phyloP scores from a whole-genome alignment of 2,888 invertebrate genomes.

The Oxycera nigricornis region DNA sequence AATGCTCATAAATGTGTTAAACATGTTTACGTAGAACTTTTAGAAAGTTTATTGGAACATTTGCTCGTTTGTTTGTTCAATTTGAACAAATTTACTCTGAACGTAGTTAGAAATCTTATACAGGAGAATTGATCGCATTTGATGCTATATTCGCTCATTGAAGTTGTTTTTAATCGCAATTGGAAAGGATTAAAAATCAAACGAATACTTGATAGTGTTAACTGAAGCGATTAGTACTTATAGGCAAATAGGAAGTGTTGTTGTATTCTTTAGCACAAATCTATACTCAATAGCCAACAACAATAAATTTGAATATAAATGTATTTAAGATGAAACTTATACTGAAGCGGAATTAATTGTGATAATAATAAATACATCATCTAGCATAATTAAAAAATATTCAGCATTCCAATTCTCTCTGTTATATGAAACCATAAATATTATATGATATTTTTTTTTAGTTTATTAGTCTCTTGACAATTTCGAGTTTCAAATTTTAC shows the following conservation, averaged over 20 bases:
- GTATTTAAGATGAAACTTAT: neutral
- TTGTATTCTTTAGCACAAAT: neutral
- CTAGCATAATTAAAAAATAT: neutral
- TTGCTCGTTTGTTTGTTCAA: neutral
- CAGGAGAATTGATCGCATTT: too few species aligned
- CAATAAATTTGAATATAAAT: neutral
- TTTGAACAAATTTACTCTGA: neutral
- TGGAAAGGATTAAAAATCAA: too few species aligned
- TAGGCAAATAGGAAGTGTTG: too few species aligned
- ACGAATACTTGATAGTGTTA: too few species aligned
- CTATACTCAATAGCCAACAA: neutral
- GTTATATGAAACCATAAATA: too few species aligned
- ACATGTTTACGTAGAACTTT: neutral
- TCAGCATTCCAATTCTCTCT: neutral
- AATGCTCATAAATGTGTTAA: neutral
- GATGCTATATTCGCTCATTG: neutral
- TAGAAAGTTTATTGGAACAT: neutral
- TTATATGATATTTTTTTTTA: too few species aligned
- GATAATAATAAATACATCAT: neutral
- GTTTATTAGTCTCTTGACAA: too few species aligned
- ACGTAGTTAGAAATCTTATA: neutral
- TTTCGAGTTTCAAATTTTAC: too few species aligned
- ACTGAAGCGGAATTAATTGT: neutral
- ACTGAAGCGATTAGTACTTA: too few species aligned
- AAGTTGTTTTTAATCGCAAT: too few species aligned